Base-by-base conservation (phyloP, 37 sponge, comb jelly and placozoan genomes). In the Amphimedon queenslandica region DNA sequence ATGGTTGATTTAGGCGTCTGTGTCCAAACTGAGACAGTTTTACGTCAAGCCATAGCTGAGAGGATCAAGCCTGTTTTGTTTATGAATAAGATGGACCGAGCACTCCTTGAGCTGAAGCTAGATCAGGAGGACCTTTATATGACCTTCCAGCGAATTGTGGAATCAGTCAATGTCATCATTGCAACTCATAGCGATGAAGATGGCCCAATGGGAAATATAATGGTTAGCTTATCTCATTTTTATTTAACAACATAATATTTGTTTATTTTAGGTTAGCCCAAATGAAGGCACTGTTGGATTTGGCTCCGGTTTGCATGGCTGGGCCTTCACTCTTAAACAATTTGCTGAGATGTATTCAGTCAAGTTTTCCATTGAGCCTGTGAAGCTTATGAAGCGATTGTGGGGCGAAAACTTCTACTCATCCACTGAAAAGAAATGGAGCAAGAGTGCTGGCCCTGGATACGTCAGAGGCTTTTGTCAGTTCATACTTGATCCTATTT, bases 11-110 rank as follows among this genome's bases (percentile, higher is more conserved):
- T 60, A 92, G 91, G 93, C 70, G 95, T 94, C 13, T 94, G 98
- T 67, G 98, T 97, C 27, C 98, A 96, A 76, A 96, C 97, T 20
- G 92, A 93, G 82, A 96, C 97, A 4, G 97, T 96, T 2, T 83
- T 96, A 27, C 86, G 97, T 34, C 99, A 98, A 71, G 99, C 99
- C 58, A 89, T 98, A 30, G 93, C 88, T 51, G 99, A 98, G 79
- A 53, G 96, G 43, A 98, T 98, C 82, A 94, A 80, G 80, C 99
- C 99, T 4, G 90, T 98, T 29, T 77, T 89, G 43, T 98, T 98
- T 87, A 79, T 98, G 83, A 98, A 98, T 93, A 98, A 98, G 87
- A 98, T 98, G 99, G 99, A 98, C 92, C 84, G 99, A 23, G 99
- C 99, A 23, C 78, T 98, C 10, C 92, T 98, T n/a, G 99, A 98